Evolutionary conservation across 2,797 vertebrate genomes (phyloP), one percentile per base, ranked within the genome.

Genomic region (Vespertilio murinus): DNA sequence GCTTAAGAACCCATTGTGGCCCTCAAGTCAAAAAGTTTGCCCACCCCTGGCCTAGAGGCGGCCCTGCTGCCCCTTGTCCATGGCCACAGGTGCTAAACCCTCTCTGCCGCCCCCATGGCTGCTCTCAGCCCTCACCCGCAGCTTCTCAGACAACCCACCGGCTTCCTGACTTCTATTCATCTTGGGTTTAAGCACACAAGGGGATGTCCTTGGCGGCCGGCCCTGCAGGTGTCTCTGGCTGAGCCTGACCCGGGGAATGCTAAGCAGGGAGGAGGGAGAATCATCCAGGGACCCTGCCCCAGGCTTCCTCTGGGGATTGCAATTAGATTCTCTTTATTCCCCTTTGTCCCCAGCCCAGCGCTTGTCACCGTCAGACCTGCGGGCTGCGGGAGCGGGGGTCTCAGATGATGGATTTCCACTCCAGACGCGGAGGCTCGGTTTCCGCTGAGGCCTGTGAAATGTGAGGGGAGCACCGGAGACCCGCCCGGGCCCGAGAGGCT

Each of bases 251-350:
- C 35, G 23, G 28, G 71, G 71, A 91, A 74, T 18, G 93, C 23
- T 18, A 93, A 88, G 70, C 81, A 95, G 59, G n/a, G 22, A 71
- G 69, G 49, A 80, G 81, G 88, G 61, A 95, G 85, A 96, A 95
- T 7, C n/a, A 82, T 47, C 40, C 47, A 89, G n/a, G 64, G 56
- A 82, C n/a, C 92, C 35, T 80, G 77, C 96, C 93, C 82, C 91
- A 54, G 67, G 74, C 90, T 95, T 95, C 96, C 86, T 25, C 69
- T 92, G 96, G 12, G 75, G 97, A 95, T 95, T 95, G 82, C 61
- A 85, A 86, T 90, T 94, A 92, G 45, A 49, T 75, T 95, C 93
- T 9, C 5, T 23, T n/a, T 5, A 8, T 6, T 3, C 54, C 14
- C 4, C 54, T 70, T 83, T 78, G 83, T 86, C 85, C 78, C 82